A percentile compares a stretch with the other conserved stretches of the same genome.
phyloP scores from a whole-genome alignment of 2,113 vertebrate genomes.

The Rhinolophus ferrumequinum region DNA sequence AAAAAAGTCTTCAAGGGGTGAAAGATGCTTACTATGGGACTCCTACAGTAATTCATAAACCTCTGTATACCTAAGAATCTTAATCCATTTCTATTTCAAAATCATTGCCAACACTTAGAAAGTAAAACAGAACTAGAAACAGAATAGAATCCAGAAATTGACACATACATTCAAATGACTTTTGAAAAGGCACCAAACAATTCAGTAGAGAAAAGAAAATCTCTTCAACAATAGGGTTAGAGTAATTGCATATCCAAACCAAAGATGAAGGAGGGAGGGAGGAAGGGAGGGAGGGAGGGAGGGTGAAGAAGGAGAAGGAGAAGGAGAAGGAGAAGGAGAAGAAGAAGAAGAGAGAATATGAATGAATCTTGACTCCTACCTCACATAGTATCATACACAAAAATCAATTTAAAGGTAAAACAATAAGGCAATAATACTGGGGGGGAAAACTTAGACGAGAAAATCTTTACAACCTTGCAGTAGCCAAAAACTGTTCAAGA shows the following conservation, averaged over 20 bases:
- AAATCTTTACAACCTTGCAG: neutral
- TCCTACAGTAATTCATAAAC: neutral
- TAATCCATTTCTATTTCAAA: slow-evolving; percentile 30
- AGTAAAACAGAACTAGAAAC: neutral
- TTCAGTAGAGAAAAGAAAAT: neutral
- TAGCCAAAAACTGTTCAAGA: slow-evolving; percentile 37
- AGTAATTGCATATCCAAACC: neutral
- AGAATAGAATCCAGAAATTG: slow-evolving; percentile 11
- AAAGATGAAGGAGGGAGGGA: neutral
- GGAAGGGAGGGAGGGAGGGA: neutral
- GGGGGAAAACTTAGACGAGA: neutral
- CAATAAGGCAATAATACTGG: slow-evolving; percentile 37
- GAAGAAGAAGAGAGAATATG: no score
- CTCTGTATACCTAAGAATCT: neutral
- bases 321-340: no score
- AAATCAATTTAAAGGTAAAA: slow-evolving; percentile 24
- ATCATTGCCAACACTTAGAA: slow-evolving; percentile 15
- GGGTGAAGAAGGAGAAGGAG: neutral
- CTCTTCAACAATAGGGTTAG: neutral
- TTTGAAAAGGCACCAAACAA: slow-evolving; percentile 12
- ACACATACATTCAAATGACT: neutral
- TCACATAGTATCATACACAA: neutral
- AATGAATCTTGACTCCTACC: neutral
- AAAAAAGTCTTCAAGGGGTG: neutral
- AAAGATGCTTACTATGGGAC: neutral